Evolutionary conservation across 2,113 vertebrate species (phyloP), one percentile per base, ranked within the genome.

Genomic region (Donacobius atricapilla): DNA sequence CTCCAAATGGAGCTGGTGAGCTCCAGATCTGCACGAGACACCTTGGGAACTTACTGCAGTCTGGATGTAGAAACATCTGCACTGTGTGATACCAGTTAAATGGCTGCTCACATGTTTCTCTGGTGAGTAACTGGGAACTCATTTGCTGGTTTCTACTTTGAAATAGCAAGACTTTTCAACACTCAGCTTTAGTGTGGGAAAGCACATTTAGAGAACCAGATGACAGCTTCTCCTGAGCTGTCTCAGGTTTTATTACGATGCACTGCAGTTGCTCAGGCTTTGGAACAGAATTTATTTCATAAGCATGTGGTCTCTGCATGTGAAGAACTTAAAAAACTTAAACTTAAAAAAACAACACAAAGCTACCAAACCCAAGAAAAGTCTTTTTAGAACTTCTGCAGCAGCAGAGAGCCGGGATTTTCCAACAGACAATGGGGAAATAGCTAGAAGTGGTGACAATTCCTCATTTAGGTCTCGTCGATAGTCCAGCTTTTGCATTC

Each of bases 21-120:
- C 69, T 87, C 31, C 15, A 27, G 68, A 31, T 44, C 7, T 2
- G 11, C 19, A 11, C 18, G 18, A 56, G 44, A 60, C n/a, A 11
- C 1, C 0, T 18, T 12, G 3, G 42, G 17, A 88, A 31, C 9
- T 69, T 31, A 22, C 0, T 33, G 33, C 42, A 23, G 1, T 48
- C 35, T 28, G 47, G 24, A 24, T 58, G 76, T 25, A 90, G 28
- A 84, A 65, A 86, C 66, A 44, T 15, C 66, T 64, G 73, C 27
- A 2, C 33, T 19, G 1, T 35, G 14, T 9, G 18, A 54, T 54
- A 45, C 42, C 44, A 69, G 21, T 31, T 81, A 73, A 86, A 83
- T 22, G 42, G 27, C 33, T 58, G 30, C 73, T 84, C 47, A 39
- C 25, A 0, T 35, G 22, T 81, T 89, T 54, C 35, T 31, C 35